Evolutionary conservation across 2,797 vertebrate species (phyloP), one percentile per base, ranked within the genome.

Genomic region (Yasuhikotakia modesta): DNA sequence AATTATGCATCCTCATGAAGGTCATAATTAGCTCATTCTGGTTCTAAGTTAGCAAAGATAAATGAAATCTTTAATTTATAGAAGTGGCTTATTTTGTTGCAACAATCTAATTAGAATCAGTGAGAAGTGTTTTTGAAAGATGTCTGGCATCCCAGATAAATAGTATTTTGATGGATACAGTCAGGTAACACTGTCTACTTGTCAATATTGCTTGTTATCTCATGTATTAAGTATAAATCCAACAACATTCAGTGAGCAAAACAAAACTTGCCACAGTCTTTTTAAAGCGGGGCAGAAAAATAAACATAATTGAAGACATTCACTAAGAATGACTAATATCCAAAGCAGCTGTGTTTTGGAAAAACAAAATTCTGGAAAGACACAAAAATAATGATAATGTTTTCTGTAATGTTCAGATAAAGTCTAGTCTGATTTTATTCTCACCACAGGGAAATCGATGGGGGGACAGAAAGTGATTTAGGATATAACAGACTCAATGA

Each of bases 1-100:
- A 85, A 87, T 87, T 83, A 83, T 82, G 73, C 66, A 66, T 84
- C 72, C 85, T 87, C 80, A 81, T 70, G 80, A 82, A 78, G 85
- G 79, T 57, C 74, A 73, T 81, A 88, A 82, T 84, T 67, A 79
- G 79, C 82, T 86, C 73, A 81, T 45, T 61, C 30, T 53, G 30
- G 75, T 77, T 63, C 70, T 55, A 61, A 84, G 78, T 35, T 48
- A 55, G 74, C 50, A 63, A 45, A 70, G 46, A 77, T 32, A 69
- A 75, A 78, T 79, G 78, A 24, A 81, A 83, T 82, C 74, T 80
- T 81, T 76, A 65, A 84, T 80, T 55, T 61, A 60, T 70, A 84
- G 35, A 1, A 57, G 74, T 67, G 39, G 50, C 48, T 70, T 55
- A 70, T 74, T 84, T 81, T 70, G 67, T 83, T 84, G 27, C 30